Evolutionary conservation across 2,797 vertebrate genomes (phyloP), one percentile per base, ranked within the genome.

Genomic region (Botia almorhae): DNA sequence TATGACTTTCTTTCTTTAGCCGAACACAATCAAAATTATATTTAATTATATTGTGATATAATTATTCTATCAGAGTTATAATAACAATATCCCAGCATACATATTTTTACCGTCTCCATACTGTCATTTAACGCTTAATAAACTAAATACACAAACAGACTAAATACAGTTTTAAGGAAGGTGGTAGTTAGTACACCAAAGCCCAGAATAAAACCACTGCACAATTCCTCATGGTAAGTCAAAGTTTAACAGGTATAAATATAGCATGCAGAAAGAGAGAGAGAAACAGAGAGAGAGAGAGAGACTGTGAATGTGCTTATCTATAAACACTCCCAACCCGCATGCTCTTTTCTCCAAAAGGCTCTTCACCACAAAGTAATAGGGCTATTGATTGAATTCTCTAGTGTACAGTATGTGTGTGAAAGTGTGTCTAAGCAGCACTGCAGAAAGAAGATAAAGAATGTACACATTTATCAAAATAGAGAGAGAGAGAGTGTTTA

Each of bases 401-500:
- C 77, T 46, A 55, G 77, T 77, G 63, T 60, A 17, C 60, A 17
- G 60, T 80, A 46, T 64, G 39, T 51, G 53, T 51, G 67, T 78
- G 36, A 50, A 7, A 64, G 65, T 55, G 69, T 80, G 78, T 80
- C 50, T 36, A 74, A 48, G 39, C 36, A 48, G 19, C 21, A 1
- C 69, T 68, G 21, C 36, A 75, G 72, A 33, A 79, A 56, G 33
- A 56, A 67, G 69, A 73, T 48, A 56, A 80, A 58, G 53, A 74
- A 46, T 68, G 48, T 51, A 43, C 56, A 29, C 7, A 58, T 80
- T 65, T 80, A n/a, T 67, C 50, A 65, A 58, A 50, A 68, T 11
- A 10, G 36, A 69, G n/a, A n/a, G 67, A 67, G 92, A 79, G 48
- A 51, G 11, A 10, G 23, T 58, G 48, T 80, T 74, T 92, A 98